A percentile compares a stretch with the other conserved stretches of the same genome.
Evolutionary conservation across 2,797 vertebrate genomes (phyloP).

Genomic region (Pangasius sanitwongsei): DNA sequence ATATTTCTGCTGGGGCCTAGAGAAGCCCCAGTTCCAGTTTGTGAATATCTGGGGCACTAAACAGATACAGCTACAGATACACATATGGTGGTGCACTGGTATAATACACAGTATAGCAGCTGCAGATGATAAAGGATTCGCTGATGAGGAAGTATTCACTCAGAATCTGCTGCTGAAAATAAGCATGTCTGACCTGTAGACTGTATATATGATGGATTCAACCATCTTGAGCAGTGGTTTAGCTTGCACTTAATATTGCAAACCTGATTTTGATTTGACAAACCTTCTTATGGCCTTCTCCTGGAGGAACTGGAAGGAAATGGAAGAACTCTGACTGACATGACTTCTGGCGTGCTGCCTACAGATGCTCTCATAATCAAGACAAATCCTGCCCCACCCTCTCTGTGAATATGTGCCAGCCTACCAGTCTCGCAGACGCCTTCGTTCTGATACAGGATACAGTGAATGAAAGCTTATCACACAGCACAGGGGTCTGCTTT

Average conservation of each 20-base stretch:
- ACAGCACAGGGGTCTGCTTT: constrained; percentile 12
- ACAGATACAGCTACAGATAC: not conserved
- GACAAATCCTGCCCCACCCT: not conserved
- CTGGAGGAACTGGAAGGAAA: not conserved
- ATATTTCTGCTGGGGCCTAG: not conserved
- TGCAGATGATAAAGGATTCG: not conserved
- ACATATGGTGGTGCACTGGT: not conserved
- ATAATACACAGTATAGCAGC: not conserved
- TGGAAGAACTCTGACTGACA: not conserved
- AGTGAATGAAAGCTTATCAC: constrained; percentile 51
- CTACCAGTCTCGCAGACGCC: constrained; percentile 29
- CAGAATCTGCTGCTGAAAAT: constrained; percentile 4
- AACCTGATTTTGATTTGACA: not conserved
- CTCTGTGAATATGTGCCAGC: constrained; percentile 12
- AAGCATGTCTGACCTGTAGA: constrained; percentile 13
- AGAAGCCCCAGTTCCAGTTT: not conserved
- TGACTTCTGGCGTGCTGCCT: not conserved
- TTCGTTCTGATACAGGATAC: constrained; percentile 34
- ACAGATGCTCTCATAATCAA: not conserved
- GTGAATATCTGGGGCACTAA: not conserved
- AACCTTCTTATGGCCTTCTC: not conserved
- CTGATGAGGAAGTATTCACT: not conserved
- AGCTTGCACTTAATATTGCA: not conserved
- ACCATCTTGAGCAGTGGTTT: not conserved
- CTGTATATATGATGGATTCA: not conserved